A percentile compares a stretch with the other conserved stretches of the same genome.
phyloP scores from a whole-genome alignment of 1,140 invertebrate species.

The Leptinotarsa lineolata region DNA sequence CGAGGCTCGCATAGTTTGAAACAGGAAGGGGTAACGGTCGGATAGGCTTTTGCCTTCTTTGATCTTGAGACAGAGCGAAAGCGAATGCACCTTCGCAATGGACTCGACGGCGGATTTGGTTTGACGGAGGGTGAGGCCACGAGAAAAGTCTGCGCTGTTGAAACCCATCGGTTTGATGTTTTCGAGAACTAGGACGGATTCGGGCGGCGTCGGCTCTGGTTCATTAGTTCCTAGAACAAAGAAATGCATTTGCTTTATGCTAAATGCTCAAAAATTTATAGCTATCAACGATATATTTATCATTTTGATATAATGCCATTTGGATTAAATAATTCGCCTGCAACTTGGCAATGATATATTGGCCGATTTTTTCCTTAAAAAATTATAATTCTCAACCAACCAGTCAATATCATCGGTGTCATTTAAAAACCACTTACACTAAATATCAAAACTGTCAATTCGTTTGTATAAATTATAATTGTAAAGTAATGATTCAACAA shows the following conservation, averaged over 20 bases:
- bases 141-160: conserved; percentile 66
- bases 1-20: conserved; percentile 74
- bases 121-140: conserved; percentile 69
- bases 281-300: too few relatives aligned
- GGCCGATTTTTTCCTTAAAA: too few relatives aligned
- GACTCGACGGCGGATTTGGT: conserved; percentile 69
- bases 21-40: conserved; percentile 72
- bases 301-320: too few relatives aligned
- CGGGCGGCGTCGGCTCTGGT: conserved; percentile 60
- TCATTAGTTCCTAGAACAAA: conserved; percentile 48
- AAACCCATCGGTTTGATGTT: conserved; percentile 63
- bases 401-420: too few relatives aligned
- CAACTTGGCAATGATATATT: too few relatives aligned
- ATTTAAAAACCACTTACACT: too few relatives aligned
- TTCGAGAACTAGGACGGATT: conserved; percentile 69
- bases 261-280: too few relatives aligned
- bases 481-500: too few relatives aligned
- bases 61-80: conserved; percentile 69
- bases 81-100: conserved; percentile 72
- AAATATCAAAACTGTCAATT: too few relatives aligned
- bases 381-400: too few relatives aligned
- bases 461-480: too few relatives aligned
- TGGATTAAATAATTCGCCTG: too few relatives aligned
- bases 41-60: conserved; percentile 65
- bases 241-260: neutral